These are phyloP conservation scores for Papilio protenor DNA, from an alignment of 2,888 invertebrate genomes.

Conservation along the genomic window DNA sequence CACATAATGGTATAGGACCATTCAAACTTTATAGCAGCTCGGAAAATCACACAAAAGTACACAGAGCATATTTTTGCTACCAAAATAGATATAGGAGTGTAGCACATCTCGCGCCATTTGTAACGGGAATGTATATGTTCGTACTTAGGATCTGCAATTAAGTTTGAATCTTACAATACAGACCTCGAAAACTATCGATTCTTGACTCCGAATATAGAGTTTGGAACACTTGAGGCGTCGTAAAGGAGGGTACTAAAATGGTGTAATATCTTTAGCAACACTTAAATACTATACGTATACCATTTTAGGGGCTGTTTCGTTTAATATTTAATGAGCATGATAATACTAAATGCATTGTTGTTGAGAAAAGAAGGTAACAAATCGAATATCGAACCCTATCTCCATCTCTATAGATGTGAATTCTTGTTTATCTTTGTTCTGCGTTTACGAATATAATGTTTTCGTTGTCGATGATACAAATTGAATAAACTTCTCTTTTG, in stretches of 20 bases:
- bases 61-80: neutral
- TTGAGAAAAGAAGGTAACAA: too few species aligned
- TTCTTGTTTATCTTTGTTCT: too few species aligned
- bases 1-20: slow-evolving; percentile 9
- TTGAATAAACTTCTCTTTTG: neutral
- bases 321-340: neutral
- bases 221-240: slow-evolving; percentile 40
- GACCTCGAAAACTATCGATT: slow-evolving; percentile 42
- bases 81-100: neutral
- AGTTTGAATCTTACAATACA: neutral
- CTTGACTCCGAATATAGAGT: slow-evolving; percentile 41
- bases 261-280: slow-evolving; percentile 32
- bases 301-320: neutral
- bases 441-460: neutral
- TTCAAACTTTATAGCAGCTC: neutral
- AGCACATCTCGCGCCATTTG: neutral
- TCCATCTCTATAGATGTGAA: too few species aligned
- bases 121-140: neutral
- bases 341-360: neutral
- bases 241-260: slow-evolving; percentile 33
- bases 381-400: too few species aligned
- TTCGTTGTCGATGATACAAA: neutral
- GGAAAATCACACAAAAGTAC: neutral
- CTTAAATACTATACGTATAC: slow-evolving; percentile 36
- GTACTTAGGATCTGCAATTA: neutral